Evolutionary conservation across 2,797 vertebrate genomes (phyloP).

Genomic region (Leptatherina wallacei): DNA sequence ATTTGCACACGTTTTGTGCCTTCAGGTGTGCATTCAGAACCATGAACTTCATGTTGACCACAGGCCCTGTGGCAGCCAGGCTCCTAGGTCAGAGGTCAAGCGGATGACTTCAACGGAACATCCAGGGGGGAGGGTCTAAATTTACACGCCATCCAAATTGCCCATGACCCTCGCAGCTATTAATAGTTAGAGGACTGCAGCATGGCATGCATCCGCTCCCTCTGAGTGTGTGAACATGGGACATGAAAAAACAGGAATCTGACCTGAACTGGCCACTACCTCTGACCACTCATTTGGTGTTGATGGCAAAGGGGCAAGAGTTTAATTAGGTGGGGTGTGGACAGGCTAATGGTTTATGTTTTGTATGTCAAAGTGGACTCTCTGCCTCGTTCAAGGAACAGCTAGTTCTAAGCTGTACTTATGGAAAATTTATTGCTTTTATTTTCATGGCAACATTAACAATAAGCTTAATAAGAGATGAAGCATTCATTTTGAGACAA

Average conservation of each 20-base stretch:
- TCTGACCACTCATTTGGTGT: slow-evolving; percentile 49
- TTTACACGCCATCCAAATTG: slow-evolving; percentile 73
- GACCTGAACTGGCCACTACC: slow-evolving; percentile 66
- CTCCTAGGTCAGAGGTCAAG: slow-evolving; percentile 78
- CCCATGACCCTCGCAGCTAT: slow-evolving; percentile 70
- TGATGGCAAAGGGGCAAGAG: slow-evolving; percentile 48
- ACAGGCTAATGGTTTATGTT: slow-evolving; percentile 52
- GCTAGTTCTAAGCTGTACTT: neutral
- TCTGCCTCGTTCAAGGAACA: slow-evolving; percentile 16
- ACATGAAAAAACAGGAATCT: slow-evolving; percentile 75
- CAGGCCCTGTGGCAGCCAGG: slow-evolving; percentile 52
- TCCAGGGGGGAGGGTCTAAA: slow-evolving; percentile 77
- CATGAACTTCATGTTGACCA: slow-evolving; percentile 70
- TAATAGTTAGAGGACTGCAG: slow-evolving; percentile 78
- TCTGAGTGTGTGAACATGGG: slow-evolving; percentile 67
- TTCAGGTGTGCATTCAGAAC: slow-evolving; percentile 1
- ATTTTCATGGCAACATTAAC: neutral
- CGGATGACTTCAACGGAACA: slow-evolving; percentile 77
- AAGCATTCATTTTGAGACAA: neutral
- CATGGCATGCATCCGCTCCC: slow-evolving; percentile 67
- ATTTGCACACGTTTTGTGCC: slow-evolving; percentile 1
- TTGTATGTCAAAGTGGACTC: slow-evolving; percentile 18
- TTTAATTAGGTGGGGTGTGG: slow-evolving; percentile 53
- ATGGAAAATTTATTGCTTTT: neutral
- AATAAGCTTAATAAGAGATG: neutral